phyloP scores from a whole-genome alignment of 2,113 vertebrate genomes.

The Ibidorhyncha struthersii region DNA sequence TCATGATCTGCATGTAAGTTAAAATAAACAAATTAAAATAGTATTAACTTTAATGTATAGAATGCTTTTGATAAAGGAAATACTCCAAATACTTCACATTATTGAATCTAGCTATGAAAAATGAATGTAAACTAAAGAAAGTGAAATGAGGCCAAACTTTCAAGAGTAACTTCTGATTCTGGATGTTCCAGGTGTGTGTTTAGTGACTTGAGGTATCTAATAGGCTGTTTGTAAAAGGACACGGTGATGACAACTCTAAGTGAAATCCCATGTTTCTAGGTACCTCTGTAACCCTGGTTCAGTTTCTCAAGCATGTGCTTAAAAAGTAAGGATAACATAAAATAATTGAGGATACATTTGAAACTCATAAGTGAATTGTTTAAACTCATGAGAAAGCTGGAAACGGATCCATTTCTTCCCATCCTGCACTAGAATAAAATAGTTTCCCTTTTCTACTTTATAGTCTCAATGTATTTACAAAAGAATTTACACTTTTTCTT shows the following conservation, averaged over 20 bases:
- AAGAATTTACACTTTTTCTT: not conserved
- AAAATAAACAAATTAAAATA: not conserved
- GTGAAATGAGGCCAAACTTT: not conserved
- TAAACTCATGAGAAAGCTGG: not conserved
- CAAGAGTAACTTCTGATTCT: not conserved
- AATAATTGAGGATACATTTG: not conserved
- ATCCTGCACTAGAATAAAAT: not conserved
- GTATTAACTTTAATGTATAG: not conserved
- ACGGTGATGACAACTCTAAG: not conserved
- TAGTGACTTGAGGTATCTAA: not conserved
- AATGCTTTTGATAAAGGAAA: not conserved
- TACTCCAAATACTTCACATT: not conserved
- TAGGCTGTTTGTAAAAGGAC: not conserved
- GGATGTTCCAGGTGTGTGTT: not conserved
- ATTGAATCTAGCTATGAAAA: not conserved
- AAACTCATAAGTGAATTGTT: not conserved
- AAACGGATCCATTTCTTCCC: not conserved
- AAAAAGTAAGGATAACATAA: not conserved
- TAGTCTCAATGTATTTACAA: not conserved
- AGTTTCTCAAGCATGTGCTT: not conserved
- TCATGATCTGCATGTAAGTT: not conserved
- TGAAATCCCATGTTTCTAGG: not conserved
- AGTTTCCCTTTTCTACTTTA: not conserved
- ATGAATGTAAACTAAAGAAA: not conserved
- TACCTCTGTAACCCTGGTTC: not conserved